Base-by-base conservation (phyloP, 2,888 invertebrate species). In the Lycophotia porphyrea region DNA sequence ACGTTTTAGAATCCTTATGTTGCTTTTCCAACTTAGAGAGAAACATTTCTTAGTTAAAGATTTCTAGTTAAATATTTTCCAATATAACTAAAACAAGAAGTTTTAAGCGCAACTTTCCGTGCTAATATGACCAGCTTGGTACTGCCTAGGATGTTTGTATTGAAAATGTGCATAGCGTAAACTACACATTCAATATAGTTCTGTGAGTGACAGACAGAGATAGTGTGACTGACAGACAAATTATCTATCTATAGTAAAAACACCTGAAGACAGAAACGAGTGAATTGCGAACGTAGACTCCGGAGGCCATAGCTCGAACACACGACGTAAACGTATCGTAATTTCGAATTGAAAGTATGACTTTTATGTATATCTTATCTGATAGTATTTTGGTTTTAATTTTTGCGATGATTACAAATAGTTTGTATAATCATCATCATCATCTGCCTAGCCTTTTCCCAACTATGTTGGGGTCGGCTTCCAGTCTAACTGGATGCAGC, bases 31-130 rank as follows among this genome's bases (percentile, higher is more conserved):
- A 78, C 47, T 1, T 24, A 15, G n/a, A 47, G n/a, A 55, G 21
- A 31, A 79, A 55, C 36, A 63, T 55, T 61, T 63, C 71, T 79
- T 2, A 1, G 63, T 34, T 63, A 79, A 79, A 63, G 63, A 63
- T 78, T 60, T 76, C 78, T 76, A 69, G 76, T 49, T 69, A 76
- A 69, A 69, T 78, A 78, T 78, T 76, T 60, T 27, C 18, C 13
- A 27, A 18, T 15, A 0, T 9, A 2, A 52, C 5, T 70, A 42
- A 47, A n/a, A 55, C 44, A 36, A 70, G 52, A 15, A 13, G 47
- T 49, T 67, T 42, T 5, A 2, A 78, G 21, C 15, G 21, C 15
- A 52, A 63, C 71, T 79, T 71, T 71, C 71, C 36, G 15, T 55
- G 44, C 71, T 52, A 71, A 76, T 27, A 71, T 36, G 34, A 15